phyloP scores from a whole-genome alignment of 2,888 invertebrate species.

The Ichneumoninae sp. region DNA sequence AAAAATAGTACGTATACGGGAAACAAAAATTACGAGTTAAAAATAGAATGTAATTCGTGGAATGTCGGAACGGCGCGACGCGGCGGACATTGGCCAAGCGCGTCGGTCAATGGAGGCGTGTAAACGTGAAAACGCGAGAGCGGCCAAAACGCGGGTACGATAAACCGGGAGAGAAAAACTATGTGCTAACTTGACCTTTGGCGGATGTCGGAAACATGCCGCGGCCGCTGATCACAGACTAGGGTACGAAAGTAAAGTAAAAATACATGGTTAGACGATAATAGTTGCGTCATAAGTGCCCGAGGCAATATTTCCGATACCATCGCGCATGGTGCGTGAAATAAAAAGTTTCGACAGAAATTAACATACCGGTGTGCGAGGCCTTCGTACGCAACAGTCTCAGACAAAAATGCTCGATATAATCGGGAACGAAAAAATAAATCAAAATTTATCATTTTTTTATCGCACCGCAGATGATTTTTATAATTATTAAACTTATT shows the following conservation, averaged over 20 bases:
- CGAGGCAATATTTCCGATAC: background rate
- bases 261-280: background rate
- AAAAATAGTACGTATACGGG: background rate
- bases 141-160: background rate
- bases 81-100: background rate
- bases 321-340: no score
- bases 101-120: conserved; percentile 1
- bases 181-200: conserved; percentile 14
- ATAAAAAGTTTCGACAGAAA: no score
- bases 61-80: background rate
- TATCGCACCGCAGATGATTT: no score
- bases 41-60: conserved; percentile 31
- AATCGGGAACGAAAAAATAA: no score
- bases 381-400: background rate
- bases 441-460: no score
- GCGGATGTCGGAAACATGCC: background rate
- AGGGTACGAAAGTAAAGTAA: background rate
- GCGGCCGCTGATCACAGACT: background rate
- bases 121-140: background rate
- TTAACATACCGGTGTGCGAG: no score
- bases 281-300: background rate
- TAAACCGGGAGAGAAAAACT: background rate
- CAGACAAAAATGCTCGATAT: background rate
- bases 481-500: no score
- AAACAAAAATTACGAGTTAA: conserved; percentile 10